Conservation (phyloP, 1,140 invertebrate genomes). For the Penaeus vannamei region DNA sequence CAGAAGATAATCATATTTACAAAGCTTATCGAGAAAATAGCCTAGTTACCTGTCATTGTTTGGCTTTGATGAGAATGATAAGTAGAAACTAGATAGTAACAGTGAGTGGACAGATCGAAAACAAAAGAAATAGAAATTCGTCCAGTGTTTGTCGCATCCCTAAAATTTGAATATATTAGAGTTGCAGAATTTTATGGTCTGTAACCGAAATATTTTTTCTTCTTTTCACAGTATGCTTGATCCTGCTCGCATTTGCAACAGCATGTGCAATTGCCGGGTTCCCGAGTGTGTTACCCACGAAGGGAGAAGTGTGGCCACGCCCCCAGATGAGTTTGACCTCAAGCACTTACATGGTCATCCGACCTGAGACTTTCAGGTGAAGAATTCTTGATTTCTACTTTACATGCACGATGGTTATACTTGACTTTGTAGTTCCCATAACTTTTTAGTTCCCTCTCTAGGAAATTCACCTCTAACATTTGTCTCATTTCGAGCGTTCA, state of each 20-base stretch:
- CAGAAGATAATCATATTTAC: no score
- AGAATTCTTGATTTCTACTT: not conserved
- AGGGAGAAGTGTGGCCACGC: slow-evolving; percentile 73
- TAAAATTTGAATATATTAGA: no score
- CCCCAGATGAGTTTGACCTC: slow-evolving; percentile 68
- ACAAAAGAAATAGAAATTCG: no score
- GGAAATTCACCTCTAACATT: no score
- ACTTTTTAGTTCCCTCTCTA: no score
- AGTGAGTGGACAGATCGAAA: no score
- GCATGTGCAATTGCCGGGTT: slow-evolving; percentile 5
- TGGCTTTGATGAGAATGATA: no score
- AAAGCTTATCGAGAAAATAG: no score
- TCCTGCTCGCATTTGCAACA: not conserved
- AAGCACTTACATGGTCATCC: slow-evolving; percentile 68
- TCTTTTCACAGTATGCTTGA: not conserved
- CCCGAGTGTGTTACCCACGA: slow-evolving; percentile 71
- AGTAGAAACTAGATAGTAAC: no score
- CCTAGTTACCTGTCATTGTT: no score
- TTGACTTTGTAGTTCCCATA: not conserved
- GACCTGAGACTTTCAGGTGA: slow-evolving; percentile 68
- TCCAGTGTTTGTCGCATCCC: no score
- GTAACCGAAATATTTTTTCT: not conserved
- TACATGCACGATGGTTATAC: not conserved
- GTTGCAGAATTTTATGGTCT: not conserved
- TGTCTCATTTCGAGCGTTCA: no score